phyloP scores from a whole-genome alignment of 1,140 invertebrate genomes.

The Dolichoris vasculosae region DNA sequence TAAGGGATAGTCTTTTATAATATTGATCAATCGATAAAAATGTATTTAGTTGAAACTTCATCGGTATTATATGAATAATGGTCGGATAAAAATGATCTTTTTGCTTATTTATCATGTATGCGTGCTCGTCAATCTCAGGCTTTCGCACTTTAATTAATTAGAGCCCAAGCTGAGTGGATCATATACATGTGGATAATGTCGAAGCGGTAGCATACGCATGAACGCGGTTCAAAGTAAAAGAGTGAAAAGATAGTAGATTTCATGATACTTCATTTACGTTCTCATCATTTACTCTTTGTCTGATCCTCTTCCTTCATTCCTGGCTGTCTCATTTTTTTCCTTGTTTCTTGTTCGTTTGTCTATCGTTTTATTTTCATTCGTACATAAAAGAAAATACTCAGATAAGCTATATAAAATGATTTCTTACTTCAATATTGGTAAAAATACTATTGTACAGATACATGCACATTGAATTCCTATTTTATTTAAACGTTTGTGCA shows the following conservation, averaged over 20 bases:
- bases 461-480: too few species aligned
- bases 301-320: too few species aligned
- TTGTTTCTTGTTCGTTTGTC: neutral
- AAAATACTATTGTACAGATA: too few species aligned
- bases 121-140: neutral
- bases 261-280: neutral
- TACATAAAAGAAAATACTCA: too few species aligned
- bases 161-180: constrained; percentile 32
- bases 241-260: neutral
- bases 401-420: too few species aligned
- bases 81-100: neutral
- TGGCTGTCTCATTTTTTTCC: neutral
- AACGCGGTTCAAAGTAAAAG: neutral
- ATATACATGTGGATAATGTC: constrained; percentile 4
- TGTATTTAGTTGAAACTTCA: constrained; percentile 14
- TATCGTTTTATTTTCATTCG: neutral
- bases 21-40: neutral
- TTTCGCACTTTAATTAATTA: constrained; percentile 44
- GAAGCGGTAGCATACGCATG: neutral
- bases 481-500: neutral
- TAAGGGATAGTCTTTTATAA: neutral
- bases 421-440: too few species aligned
- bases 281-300: neutral
- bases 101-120: neutral
- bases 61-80: neutral